Conservation (phyloP, 2,797 vertebrate genomes). For the Saxicola maurus region DNA sequence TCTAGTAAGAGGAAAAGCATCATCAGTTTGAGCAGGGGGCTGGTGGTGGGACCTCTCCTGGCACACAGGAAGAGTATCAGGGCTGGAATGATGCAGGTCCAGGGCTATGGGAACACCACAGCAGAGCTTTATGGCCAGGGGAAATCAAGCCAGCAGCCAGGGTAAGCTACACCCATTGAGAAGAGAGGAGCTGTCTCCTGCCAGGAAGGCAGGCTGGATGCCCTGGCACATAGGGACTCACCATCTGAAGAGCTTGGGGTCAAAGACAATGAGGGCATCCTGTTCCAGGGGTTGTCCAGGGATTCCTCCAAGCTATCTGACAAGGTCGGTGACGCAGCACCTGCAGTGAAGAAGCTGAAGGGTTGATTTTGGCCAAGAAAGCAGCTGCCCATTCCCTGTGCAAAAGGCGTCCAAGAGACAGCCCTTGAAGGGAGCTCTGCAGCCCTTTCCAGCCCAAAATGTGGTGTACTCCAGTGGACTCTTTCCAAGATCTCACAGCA, state of each 20-base stretch:
- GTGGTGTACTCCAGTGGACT: neutral
- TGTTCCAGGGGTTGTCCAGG: slow-evolving; percentile 41
- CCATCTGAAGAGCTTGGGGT: slow-evolving; percentile 15
- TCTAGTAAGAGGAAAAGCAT: neutral
- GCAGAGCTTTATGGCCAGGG: neutral
- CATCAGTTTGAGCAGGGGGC: neutral
- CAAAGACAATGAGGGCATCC: neutral
- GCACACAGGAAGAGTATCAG: fast-evolving
- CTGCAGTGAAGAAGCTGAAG: neutral
- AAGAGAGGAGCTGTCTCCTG: neutral
- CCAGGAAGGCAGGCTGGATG: neutral
- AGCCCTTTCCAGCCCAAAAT: neutral
- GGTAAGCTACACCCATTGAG: neutral
- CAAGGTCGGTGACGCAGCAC: neutral
- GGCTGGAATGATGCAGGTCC: neutral
- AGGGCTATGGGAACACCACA: neutral
- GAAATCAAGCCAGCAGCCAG: neutral
- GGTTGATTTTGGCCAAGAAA: neutral
- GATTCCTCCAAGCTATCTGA: neutral
- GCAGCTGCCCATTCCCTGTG: neutral
- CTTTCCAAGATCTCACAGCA: neutral
- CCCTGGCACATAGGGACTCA: neutral
- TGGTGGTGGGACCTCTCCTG: neutral
- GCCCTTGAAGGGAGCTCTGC: neutral
- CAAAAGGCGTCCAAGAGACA: neutral